Base-by-base conservation (phyloP, 2,888 invertebrate genomes). In the Yponomeuta cagnagella region DNA sequence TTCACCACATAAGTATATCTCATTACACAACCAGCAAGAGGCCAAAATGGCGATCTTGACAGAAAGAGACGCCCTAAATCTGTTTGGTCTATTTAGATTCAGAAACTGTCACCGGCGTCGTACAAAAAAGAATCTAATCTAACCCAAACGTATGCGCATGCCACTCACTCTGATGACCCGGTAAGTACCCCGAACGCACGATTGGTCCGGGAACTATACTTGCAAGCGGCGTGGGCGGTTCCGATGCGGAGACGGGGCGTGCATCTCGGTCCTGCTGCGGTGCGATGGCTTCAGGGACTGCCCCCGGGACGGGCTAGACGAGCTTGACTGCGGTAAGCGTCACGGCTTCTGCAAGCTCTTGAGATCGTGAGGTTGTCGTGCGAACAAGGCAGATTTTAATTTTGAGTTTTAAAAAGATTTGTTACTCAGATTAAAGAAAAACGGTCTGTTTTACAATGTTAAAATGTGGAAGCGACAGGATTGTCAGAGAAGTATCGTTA, bases 271-370 rank as follows among this genome's bases (percentile, higher is more conserved):
- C 74, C 85, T 93, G 68, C 89, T 94, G 75, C 93, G 95, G 70
- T 97, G 97, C 84, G 95, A 97, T 82, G 95, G 95, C 73, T 93
- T 93, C 78, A 92, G 93, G 80, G 95, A 97, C 87, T 97, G 97
- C 85, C 92, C 93, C 6, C 86, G 88, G 73, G 96, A 95, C 83
- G 92, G 93, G 52, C 92, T 93, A 70, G 95, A 95, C 77, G 95
- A 95, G 80, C 85, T 91, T 72, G 92, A 88, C 73, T 94, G 94
- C 83, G 94, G 94, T 94, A 93, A 87, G 94, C 94, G 5, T 43
- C 43, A 43, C 8, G 1, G 15, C 52, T 58, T 58, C 15, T 58
- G 15, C 52, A 58, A 58, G 52, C 52, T 5, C 52, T 58, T 5
- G 15, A 58, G 52, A 58, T 58, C 15, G 15, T 58, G 52, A 58